phyloP scores from a whole-genome alignment of 2,888 invertebrate genomes.

The Syrista parreyssii region DNA sequence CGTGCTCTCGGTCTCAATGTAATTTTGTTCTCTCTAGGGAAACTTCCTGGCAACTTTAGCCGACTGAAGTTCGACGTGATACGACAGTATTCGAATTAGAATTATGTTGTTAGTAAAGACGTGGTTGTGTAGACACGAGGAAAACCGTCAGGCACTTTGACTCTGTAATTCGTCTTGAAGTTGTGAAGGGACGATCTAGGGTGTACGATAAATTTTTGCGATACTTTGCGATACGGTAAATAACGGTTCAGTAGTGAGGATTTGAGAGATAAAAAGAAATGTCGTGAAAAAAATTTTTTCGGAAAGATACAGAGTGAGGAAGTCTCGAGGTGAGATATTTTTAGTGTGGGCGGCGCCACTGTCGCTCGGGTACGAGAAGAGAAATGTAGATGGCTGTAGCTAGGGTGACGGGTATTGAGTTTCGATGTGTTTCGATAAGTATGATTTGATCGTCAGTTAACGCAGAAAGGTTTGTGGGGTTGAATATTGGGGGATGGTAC shows the following conservation, averaged over 20 bases:
- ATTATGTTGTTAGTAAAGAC: background rate
- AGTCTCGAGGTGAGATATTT: background rate
- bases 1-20: background rate
- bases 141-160: too few relatives aligned
- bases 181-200: background rate
- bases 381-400: background rate
- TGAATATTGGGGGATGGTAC: background rate
- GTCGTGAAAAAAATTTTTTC: background rate
- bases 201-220: background rate
- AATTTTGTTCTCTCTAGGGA: background rate
- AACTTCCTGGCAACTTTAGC: background rate
- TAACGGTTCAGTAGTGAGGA: too few relatives aligned
- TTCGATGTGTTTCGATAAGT: background rate
- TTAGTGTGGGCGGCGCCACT: background rate
- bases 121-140: background rate
- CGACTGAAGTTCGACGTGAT: background rate
- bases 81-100: background rate
- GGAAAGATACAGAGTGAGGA: background rate
- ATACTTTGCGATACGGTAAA: background rate
- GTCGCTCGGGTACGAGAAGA: background rate
- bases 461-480: background rate
- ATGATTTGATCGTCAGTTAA: background rate
- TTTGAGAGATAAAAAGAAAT: background rate
- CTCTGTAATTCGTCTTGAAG: background rate
- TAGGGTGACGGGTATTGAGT: background rate